These are phyloP conservation scores for Pithys albifrons DNA, from an alignment of 2,113 vertebrate species.

Conservation along the genomic window DNA sequence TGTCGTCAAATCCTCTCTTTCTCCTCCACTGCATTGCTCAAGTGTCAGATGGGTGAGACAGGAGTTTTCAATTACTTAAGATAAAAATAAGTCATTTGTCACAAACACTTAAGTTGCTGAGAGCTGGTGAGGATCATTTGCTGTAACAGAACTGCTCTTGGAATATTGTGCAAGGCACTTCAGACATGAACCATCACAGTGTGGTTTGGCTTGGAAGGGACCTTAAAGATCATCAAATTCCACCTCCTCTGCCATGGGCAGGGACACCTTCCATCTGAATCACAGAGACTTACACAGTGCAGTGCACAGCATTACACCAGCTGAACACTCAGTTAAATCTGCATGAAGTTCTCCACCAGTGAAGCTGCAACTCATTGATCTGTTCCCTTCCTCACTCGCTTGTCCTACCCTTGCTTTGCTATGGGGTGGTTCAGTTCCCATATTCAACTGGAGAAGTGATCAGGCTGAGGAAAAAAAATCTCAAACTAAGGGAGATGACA, in stretches of 20 bases:
- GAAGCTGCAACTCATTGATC: not conserved
- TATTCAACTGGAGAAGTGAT: rapidly evolving
- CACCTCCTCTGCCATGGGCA: not conserved
- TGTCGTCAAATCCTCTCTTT: not conserved
- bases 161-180: not conserved
- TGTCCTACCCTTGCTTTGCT: not conserved
- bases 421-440: not conserved
- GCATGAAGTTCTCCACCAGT: not conserved
- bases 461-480: rapidly evolving
- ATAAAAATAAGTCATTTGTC: not conserved
- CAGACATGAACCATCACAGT: not conserved
- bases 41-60: not conserved
- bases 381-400: not conserved
- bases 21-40: not conserved
- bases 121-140: not conserved
- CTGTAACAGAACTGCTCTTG: not conserved
- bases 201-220: not conserved
- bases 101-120: not conserved
- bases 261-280: not conserved
- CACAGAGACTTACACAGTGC: not conserved
- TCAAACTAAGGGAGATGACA: not conserved
- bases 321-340: not conserved
- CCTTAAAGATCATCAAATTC: not conserved
- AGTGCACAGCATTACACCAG: not conserved
- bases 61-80: not conserved